These are phyloP conservation scores for Axis porcinus DNA, from an alignment of 2,113 vertebrate genomes.

Conservation along the genomic window DNA sequence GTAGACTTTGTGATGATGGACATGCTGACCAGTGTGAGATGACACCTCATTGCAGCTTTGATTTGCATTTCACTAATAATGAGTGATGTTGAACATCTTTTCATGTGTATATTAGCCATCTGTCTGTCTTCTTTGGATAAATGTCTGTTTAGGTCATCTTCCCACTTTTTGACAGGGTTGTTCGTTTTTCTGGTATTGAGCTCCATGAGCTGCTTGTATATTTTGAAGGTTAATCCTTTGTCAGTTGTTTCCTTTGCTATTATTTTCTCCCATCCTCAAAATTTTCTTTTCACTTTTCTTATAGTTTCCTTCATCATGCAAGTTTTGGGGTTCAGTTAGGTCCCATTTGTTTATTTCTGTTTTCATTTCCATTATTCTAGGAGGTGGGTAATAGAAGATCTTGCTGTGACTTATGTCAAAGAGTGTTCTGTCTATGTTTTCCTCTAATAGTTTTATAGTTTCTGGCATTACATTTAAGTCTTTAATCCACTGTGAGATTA, in stretches of 20 bases:
- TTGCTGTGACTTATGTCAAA: not conserved
- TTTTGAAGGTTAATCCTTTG: not conserved
- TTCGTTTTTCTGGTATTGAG: not conserved
- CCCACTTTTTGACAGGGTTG: not conserved
- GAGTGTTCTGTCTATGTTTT: not conserved
- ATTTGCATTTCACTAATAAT: not conserved
- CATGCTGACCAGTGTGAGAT: not conserved
- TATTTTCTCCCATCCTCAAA: not conserved
- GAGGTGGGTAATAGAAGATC: not conserved
- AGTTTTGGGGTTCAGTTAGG: not conserved
- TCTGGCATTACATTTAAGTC: not conserved
- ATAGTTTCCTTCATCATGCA: not conserved
- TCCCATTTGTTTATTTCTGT: not conserved
- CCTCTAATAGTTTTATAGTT: not conserved
- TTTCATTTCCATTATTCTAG: not conserved
- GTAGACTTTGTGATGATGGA: not conserved
- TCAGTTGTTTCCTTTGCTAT: not conserved
- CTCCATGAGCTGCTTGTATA: not conserved
- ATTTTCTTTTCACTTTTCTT: not conserved
- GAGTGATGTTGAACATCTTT: not conserved
- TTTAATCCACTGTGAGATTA: not conserved
- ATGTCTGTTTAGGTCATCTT: not conserved
- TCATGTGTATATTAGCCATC: not conserved
- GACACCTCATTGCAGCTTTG: not conserved
- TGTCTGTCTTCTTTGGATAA: not conserved